Percentiles rank a stretch among this genome's conserved stretches.
Conservation (phyloP, 2,113 vertebrate genomes). For the Pholis gunnellus region DNA sequence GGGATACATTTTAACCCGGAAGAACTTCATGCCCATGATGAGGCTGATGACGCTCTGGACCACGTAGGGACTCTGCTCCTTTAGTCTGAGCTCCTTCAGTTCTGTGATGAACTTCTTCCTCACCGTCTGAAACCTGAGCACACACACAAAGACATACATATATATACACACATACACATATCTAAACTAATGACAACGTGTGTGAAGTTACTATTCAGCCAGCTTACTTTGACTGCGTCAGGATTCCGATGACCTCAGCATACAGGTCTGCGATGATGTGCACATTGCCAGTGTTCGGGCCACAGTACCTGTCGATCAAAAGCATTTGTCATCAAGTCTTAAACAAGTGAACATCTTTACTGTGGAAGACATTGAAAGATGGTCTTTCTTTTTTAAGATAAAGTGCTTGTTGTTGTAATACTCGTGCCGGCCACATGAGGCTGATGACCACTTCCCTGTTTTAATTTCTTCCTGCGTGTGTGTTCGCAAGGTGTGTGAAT, state of each 20-base stretch:
- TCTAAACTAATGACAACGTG: not conserved
- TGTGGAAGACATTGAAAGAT: not conserved
- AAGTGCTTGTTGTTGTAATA: not conserved
- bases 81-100: conserved; percentile 94
- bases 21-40: conserved; percentile 99
- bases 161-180: not conserved
- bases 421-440: not conserved
- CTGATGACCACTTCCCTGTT: not conserved
- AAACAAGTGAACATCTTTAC: not conserved
- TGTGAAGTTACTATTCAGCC: not conserved
- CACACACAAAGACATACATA: not conserved
- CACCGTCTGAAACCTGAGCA: conserved; percentile 94
- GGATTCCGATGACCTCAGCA: conserved; percentile 97
- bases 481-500: not conserved
- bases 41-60: conserved; percentile 98
- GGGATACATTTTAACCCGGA: conserved; percentile 98
- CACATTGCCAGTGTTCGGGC: conserved; percentile 98
- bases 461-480: not conserved
- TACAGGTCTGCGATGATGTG: conserved; percentile 99
- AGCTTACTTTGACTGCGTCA: conserved; percentile 96
- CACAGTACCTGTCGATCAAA: conserved; percentile 89
- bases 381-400: no score
- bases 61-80: conserved; percentile 95
- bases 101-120: conserved; percentile 99
- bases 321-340: not conserved